Conservation (phyloP, 2,113 vertebrate species). For the Cricetomys ansorgei region DNA sequence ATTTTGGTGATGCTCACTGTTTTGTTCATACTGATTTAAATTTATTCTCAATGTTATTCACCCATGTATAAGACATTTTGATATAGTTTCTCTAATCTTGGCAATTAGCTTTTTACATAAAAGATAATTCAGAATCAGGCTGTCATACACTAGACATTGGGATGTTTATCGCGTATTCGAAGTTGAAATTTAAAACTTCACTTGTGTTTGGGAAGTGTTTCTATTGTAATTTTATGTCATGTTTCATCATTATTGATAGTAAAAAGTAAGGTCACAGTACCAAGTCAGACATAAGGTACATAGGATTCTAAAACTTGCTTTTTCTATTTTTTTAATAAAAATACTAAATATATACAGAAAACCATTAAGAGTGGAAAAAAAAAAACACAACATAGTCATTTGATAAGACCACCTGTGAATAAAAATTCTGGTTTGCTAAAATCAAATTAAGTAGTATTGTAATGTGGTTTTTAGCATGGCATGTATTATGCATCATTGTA, state of each 20-base stretch:
- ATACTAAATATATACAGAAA: not conserved
- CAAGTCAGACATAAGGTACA: not conserved
- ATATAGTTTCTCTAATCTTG: slow-evolving; percentile 28
- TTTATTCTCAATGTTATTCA: slow-evolving; percentile 27
- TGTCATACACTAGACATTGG: not conserved
- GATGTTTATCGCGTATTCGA: slow-evolving; percentile 11
- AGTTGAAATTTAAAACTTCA: not conserved
- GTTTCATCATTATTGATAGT: not conserved
- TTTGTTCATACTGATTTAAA: slow-evolving; percentile 34
- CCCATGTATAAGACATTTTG: not conserved
- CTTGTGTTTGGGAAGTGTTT: slow-evolving; percentile 40
- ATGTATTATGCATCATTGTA: not conserved
- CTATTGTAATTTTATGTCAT: not conserved
- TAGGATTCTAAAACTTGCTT: slow-evolving; percentile 17
- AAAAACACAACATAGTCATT: not conserved
- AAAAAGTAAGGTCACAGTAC: slow-evolving; percentile 18
- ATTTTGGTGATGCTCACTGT: not conserved
- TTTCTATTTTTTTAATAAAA: slow-evolving; percentile 19
- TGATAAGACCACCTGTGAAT: not conserved
- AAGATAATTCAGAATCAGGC: not conserved
- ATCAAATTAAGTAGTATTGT: not conserved
- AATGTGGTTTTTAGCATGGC: not conserved
- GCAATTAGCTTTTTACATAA: slow-evolving; percentile 10
- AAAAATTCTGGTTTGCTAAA: slow-evolving; percentile 39
- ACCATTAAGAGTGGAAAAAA: not conserved